Evolutionary conservation across 2,888 invertebrate genomes (phyloP).

Genomic region (Loripinus fragilis): DNA sequence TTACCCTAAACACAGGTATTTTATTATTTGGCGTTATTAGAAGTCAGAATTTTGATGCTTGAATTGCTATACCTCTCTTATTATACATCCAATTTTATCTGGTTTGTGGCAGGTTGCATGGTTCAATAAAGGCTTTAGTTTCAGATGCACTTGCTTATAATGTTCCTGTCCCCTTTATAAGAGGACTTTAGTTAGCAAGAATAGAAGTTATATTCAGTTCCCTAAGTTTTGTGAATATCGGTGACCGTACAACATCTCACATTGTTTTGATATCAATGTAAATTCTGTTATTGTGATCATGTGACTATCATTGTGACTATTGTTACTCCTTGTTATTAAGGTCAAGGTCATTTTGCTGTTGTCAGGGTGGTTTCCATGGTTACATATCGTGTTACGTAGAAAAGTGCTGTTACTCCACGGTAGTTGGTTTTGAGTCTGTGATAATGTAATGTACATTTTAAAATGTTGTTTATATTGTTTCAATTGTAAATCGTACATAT

Average conservation of each 20-base stretch:
- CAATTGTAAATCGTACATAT: background rate
- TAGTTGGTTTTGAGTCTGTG: slow-evolving; percentile 9
- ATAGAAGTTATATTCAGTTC: background rate
- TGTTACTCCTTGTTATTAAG: slow-evolving; percentile 12
- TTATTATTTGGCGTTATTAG: too few relatives aligned
- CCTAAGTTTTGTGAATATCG: slow-evolving; percentile 4
- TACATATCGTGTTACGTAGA: slow-evolving; percentile 19
- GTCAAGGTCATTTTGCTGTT: slow-evolving; percentile 17
- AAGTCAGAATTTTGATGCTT: too few relatives aligned
- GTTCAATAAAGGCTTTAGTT: too few relatives aligned
- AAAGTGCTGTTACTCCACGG: slow-evolving; percentile 17
- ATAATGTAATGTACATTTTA: slow-evolving; percentile 15
- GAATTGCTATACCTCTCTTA: too few relatives aligned
- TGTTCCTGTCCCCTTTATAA: too few relatives aligned
- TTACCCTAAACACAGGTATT: too few relatives aligned
- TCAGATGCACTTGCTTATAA: too few relatives aligned
- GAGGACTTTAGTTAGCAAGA: too few relatives aligned
- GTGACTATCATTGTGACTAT: slow-evolving; percentile 17
- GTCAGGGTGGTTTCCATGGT: slow-evolving; percentile 19
- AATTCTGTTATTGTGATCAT: slow-evolving; percentile 20
- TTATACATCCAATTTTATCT: too few relatives aligned
- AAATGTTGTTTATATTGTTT: background rate
- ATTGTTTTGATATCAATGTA: slow-evolving; percentile 14
- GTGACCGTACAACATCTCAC: background rate
- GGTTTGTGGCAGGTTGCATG: too few relatives aligned